These are phyloP conservation scores for Anthopleura sola DNA, from an alignment of 64 coral and sea anemone species.

Conservation along the genomic window DNA sequence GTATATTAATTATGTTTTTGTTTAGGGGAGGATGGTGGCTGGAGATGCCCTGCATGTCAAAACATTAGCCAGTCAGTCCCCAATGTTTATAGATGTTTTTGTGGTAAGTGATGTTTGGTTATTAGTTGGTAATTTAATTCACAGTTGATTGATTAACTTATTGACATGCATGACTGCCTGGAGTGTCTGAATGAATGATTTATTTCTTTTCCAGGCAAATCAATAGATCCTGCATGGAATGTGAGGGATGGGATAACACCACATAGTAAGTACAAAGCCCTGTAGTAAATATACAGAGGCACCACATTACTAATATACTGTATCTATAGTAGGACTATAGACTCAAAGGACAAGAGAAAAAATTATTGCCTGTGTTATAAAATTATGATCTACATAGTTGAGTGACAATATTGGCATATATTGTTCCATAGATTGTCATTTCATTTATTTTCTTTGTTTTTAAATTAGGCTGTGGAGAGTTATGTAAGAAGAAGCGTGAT, in stretches of 20 bases:
- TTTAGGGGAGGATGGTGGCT: slow-evolving; percentile 61
- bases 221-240: slow-evolving; percentile 74
- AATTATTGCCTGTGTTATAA: too few relatives aligned
- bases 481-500: slow-evolving; percentile 80
- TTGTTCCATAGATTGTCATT: neutral
- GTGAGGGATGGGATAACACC: slow-evolving; percentile 79
- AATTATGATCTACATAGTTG: too few relatives aligned
- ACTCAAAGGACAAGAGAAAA: too few relatives aligned
- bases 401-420: too few relatives aligned
- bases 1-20: too few relatives aligned
- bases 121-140: too few relatives aligned
- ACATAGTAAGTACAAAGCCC: slow-evolving; percentile 96
- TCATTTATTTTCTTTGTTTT: neutral
- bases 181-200: too few relatives aligned
- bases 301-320: too few relatives aligned
- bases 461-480: slow-evolving; percentile 88
- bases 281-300: too few relatives aligned
- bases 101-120: slow-evolving; percentile 35
- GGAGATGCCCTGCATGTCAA: slow-evolving; percentile 90
- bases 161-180: too few relatives aligned
- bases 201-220: slow-evolving; percentile 44
- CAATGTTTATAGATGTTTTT: slow-evolving; percentile 77
- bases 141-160: too few relatives aligned
- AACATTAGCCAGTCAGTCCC: slow-evolving; percentile 69
- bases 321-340: too few relatives aligned